Percentiles rank a stretch among this genome's conserved stretches.
Conservation (phyloP, 2,113 vertebrate genomes). For the Aegypius monachus region DNA sequence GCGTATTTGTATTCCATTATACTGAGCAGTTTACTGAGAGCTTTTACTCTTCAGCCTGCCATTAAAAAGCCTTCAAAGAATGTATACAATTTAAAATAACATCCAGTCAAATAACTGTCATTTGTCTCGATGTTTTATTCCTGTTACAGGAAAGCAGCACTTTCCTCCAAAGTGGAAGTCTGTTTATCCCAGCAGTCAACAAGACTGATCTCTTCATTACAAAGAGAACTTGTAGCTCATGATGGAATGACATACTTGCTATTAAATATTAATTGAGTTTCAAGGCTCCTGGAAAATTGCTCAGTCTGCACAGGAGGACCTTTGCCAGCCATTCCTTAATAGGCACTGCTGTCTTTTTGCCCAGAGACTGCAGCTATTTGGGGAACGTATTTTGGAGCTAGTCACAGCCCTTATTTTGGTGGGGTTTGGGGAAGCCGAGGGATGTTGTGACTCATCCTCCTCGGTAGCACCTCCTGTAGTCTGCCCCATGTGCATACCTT, state of each 20-base stretch:
- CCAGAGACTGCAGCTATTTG: background rate
- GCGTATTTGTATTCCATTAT: fast-evolving
- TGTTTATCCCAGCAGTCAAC: background rate
- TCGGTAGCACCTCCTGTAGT: background rate
- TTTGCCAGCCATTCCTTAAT: background rate
- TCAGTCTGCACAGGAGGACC: background rate
- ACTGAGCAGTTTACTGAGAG: background rate
- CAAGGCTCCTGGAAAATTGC: conserved; percentile 1
- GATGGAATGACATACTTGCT: background rate
- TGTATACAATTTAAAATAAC: background rate
- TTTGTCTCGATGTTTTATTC: background rate
- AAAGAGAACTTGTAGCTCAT: background rate
- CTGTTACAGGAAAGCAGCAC: background rate
- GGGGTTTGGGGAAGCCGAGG: background rate
- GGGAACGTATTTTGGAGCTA: background rate
- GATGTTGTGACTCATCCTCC: background rate
- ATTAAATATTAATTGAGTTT: background rate
- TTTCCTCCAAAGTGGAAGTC: background rate
- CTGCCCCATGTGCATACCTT: conserved; percentile 11
- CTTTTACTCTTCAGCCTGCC: background rate
- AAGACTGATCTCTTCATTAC: background rate
- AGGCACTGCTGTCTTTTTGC: background rate
- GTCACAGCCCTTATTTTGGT: background rate
- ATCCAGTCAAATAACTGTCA: background rate
- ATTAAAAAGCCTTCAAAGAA: background rate